Evolutionary conservation across 2,113 vertebrate genomes (phyloP), one percentile per base, ranked within the genome.

Genomic region (Pionites leucogaster): DNA sequence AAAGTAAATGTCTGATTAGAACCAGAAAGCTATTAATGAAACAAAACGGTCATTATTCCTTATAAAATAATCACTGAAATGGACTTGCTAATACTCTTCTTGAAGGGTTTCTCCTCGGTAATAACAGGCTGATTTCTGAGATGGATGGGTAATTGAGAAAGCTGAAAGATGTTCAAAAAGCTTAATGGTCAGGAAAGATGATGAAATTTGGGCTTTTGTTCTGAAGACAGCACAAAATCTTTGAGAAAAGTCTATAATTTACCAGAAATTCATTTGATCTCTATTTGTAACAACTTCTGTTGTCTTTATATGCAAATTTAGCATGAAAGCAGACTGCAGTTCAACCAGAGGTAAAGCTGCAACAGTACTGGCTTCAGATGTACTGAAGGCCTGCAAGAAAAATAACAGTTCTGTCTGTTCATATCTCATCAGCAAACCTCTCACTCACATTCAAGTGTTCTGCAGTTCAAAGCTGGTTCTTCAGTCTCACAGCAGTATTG

Each of bases 1-100:
- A 91, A 92, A 96, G 89, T 82, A 96, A 77, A 87, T 37, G 82
- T 53, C 76, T 94, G 85, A 94, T 95, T 89, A 89, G 82, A 95
- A 89, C 46, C 90, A 96, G 93, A 96, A 93, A 92, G 53, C 29
- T 68, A 85, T 59, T 93, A 88, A 95, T 85, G 70, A 86, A 88
- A 90, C 72, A 93, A 94, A 96, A 57, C 63, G 22, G 71, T 81
- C 68, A 86, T 92, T 92, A 93, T 96, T 93, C 76, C 49, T 57
- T 80, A 93, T 74, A 94, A 96, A 97, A 88, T 81, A 71, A 70
- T 86, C 41, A 35, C 85, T 75, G 50, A 90, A 90, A 84, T 70
- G 13, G 69, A 16, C 12, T 92, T 70, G 42, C 22, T 92, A 82
- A 82, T 92, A 62, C 31, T 42, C 23, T 74, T 89, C 53, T 79